Evolutionary conservation across 2,888 invertebrate species (phyloP).

Genomic region (Priapulus caudatus): DNA sequence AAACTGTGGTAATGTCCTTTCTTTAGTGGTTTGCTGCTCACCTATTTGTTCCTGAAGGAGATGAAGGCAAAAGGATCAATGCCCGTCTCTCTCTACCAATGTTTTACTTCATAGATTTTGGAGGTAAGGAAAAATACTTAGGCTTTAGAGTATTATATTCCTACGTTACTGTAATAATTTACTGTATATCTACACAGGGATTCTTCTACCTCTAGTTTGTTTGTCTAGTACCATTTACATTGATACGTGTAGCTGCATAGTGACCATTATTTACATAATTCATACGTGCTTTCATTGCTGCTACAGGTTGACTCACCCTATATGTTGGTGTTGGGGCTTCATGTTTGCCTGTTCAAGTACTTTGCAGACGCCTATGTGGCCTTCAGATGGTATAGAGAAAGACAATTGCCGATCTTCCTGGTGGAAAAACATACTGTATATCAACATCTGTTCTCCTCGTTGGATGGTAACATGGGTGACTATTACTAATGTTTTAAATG

Average conservation of each 20-base stretch:
- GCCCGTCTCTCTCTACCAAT: conserved; percentile 22
- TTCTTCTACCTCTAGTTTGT: no score
- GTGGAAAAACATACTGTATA: neutral
- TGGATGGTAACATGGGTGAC: no score
- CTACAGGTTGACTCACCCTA: conserved; percentile 5
- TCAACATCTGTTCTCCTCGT: no score
- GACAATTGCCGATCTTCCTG: neutral
- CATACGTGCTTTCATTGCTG: no score
- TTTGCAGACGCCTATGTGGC: conserved; percentile 7
- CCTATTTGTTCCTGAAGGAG: conserved; percentile 19
- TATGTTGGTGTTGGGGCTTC: conserved; percentile 5
- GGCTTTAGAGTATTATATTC: no score
- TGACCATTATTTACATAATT: no score
- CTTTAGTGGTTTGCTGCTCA: conserved; percentile 20
- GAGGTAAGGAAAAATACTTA: neutral
- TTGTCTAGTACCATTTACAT: no score
- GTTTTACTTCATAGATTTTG: conserved; percentile 24
- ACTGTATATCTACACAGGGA: no score
- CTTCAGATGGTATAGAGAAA: conserved; percentile 1
- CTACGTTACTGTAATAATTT: no score
- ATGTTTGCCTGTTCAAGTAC: conserved; percentile 7
- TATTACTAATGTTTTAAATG: no score
- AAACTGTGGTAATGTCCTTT: neutral
- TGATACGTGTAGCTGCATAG: no score
- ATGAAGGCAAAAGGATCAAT: conserved; percentile 10